Evolutionary conservation across 2,797 vertebrate genomes (phyloP), one percentile per base, ranked within the genome.

Genomic region (Characodon lateralis): DNA sequence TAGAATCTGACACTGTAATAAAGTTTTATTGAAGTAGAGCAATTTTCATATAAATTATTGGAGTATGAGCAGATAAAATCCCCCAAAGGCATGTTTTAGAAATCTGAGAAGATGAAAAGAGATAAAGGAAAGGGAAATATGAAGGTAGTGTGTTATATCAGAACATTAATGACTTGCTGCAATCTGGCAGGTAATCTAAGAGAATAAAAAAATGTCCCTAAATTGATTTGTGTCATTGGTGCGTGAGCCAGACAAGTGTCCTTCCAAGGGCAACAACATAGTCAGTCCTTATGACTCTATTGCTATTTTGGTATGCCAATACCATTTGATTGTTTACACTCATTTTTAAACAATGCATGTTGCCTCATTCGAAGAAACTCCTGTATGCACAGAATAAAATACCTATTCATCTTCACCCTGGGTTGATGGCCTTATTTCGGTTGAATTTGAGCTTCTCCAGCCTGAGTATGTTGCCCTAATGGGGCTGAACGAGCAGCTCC

Each of bases 121-220:
- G 73, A 72, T n/a, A 71, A 73, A 73, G 6, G 26, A 76, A 28
- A 50, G 71, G 73, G 39, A 76, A 83, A 81, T 76, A 59, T 72
- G 24, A 68, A 74, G 16, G 70, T 59, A 35, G 48, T 66, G 53
- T 82, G 55, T 85, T 73, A 78, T 81, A 78, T 86, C 56, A 78
- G 79, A 71, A 72, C 73, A 74, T 77, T 83, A 82, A 88, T 84
- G 80, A 81, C 82, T 82, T 86, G 43, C 71, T 89, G 76, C 65
- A 88, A 78, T 82, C 87, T 86, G 72, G 71, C 39, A 56, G 72
- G 72, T 82, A 66, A 78, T 84, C 56, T 58, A 55, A 70, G 1
- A 65, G 53, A 85, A 73, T 10, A n/a, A 26, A 50, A 50, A 50
- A 77, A 83, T 69, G 74, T 85, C 75, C 69, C 75, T 5, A 51